These are phyloP conservation scores for Morelia viridis DNA, from an alignment of 2,797 vertebrate species.

Conservation along the genomic window DNA sequence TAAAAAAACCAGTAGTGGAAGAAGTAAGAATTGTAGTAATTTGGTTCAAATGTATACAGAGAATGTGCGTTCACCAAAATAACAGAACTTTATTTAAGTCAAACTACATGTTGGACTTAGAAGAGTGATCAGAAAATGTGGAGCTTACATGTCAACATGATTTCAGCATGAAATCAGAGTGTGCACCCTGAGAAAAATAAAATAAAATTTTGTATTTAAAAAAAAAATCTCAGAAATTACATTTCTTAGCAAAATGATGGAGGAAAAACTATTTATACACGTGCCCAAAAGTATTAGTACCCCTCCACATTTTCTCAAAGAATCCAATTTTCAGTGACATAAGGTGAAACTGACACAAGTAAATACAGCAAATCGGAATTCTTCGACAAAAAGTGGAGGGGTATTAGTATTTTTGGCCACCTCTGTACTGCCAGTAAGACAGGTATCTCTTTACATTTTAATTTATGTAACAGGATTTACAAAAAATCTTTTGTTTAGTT, in stretches of 20 bases:
- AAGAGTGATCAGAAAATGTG: neutral
- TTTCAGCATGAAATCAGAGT: neutral
- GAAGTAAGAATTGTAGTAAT: neutral
- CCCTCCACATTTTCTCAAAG: neutral
- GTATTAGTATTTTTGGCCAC: neutral
- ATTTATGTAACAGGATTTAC: neutral
- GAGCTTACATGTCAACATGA: too few relatives aligned
- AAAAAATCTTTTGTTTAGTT: neutral
- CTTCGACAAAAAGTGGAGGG: neutral
- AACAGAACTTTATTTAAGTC: neutral
- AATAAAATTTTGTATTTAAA: neutral
- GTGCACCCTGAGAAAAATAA: neutral
- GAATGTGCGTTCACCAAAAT: neutral
- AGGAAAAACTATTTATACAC: neutral
- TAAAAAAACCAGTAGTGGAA: neutral
- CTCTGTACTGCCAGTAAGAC: neutral
- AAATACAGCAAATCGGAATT: neutral
- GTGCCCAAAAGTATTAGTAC: neutral
- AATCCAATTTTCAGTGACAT: neutral
- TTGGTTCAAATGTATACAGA: neutral
- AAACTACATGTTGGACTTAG: neutral
- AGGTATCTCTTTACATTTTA: slow-evolving; percentile 4
- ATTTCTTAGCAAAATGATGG: neutral
- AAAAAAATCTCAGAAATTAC: neutral
- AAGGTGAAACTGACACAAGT: neutral